Evolutionary conservation across 2,113 vertebrate species (phyloP).

Genomic region (Pagrus major): DNA sequence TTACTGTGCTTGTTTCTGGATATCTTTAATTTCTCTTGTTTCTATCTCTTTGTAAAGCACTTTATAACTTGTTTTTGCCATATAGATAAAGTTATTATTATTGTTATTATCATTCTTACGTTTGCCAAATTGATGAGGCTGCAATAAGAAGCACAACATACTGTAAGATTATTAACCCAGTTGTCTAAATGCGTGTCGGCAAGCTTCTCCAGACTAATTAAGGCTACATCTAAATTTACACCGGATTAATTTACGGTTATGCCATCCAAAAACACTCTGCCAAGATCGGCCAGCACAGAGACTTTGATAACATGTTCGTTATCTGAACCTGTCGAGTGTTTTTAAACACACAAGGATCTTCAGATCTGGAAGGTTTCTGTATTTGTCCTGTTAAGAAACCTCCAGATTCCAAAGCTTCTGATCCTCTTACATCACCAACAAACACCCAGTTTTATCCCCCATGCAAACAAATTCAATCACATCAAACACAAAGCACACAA

Average conservation of each 20-base stretch:
- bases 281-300: not conserved
- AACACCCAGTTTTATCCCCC: slow-evolving; percentile 61
- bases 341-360: slow-evolving; percentile 27
- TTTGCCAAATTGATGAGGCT: not conserved
- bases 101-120: no score
- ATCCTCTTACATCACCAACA: slow-evolving; percentile 75
- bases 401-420: slow-evolving; percentile 65
- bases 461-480: slow-evolving; percentile 55
- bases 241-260: not conserved
- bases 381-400: slow-evolving; percentile 54
- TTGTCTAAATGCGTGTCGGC: not conserved
- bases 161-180: not conserved
- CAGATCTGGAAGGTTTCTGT: slow-evolving; percentile 31
- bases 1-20: no score
- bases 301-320: slow-evolving; percentile 25
- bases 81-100: no score
- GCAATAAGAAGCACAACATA: not conserved
- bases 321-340: slow-evolving; percentile 16
- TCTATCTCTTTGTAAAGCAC: no score
- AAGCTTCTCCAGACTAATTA: not conserved
- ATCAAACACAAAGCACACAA: slow-evolving; percentile 40
- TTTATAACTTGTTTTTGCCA: no score
- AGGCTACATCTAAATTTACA: slow-evolving; percentile 19
- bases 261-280: not conserved
- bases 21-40: no score